phyloP scores from a whole-genome alignment of 92 coral and sea anemone species.

The Phenganax stokvisi region DNA sequence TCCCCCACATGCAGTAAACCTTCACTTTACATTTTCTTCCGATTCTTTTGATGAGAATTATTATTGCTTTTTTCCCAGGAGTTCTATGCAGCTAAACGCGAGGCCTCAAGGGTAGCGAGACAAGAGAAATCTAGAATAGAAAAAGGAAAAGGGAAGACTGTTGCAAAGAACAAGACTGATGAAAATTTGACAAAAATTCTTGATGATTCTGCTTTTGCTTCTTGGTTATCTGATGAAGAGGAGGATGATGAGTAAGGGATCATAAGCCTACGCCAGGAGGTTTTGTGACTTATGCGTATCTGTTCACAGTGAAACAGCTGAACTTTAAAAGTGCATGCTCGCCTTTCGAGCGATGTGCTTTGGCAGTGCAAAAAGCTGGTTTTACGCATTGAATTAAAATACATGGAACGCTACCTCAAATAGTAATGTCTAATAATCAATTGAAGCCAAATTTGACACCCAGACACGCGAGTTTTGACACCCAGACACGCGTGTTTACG shows the following conservation, averaged over 20 bases:
- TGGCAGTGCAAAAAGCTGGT: too few species aligned
- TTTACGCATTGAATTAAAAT: too few species aligned
- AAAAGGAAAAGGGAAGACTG: background rate
- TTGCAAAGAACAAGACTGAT: background rate
- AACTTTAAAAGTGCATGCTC: too few species aligned
- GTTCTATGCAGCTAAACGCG: constrained; percentile 77
- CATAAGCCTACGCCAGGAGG: too few species aligned
- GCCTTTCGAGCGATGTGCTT: too few species aligned
- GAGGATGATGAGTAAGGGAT: constrained; percentile 46
- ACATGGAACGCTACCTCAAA: too few species aligned
- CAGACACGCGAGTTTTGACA: too few species aligned
- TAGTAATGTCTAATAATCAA: too few species aligned
- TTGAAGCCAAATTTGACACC: too few species aligned
- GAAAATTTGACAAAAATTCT: constrained; percentile 28
- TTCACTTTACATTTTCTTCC: background rate
- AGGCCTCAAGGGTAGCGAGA: constrained; percentile 79
- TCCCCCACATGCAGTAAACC: background rate
- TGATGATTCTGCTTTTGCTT: constrained; percentile 71
- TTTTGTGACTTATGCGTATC: too few species aligned
- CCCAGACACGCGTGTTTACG: too few species aligned
- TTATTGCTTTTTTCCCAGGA: constrained; percentile 41
- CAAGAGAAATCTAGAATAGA: constrained; percentile 49
- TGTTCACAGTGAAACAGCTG: too few species aligned
- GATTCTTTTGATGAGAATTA: background rate
- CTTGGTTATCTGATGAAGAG: constrained; percentile 78